Conservation (phyloP, 2,888 invertebrate species). For the Maniola hyperantus region DNA sequence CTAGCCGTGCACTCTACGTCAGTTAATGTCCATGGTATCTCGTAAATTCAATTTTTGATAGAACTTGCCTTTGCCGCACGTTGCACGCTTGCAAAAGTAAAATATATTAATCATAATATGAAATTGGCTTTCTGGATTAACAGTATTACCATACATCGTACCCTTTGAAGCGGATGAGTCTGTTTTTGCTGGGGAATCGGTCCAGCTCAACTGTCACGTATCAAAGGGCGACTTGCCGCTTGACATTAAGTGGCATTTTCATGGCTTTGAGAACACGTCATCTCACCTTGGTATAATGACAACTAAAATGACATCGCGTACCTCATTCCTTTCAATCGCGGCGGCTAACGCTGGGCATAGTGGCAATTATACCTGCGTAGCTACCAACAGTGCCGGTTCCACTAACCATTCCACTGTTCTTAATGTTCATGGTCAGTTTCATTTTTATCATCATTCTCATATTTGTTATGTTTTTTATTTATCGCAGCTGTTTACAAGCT, state of each 20-base stretch:
- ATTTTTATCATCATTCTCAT: slow-evolving; percentile 43
- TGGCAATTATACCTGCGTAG: slow-evolving; percentile 90
- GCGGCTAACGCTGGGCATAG: slow-evolving; percentile 86
- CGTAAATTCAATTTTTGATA: slow-evolving; percentile 48
- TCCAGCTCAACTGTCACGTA: slow-evolving; percentile 86
- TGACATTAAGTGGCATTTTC: slow-evolving; percentile 88
- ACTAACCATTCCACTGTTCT: slow-evolving; percentile 85
- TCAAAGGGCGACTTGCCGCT: slow-evolving; percentile 89
- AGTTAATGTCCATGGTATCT: slow-evolving; percentile 87
- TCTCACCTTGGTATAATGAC: slow-evolving; percentile 84
- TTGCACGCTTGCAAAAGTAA: slow-evolving; percentile 76
- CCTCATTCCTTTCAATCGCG: slow-evolving; percentile 88
- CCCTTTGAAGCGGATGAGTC: slow-evolving; percentile 86
- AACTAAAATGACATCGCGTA: slow-evolving; percentile 84
- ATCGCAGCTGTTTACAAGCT: slow-evolving; percentile 54
- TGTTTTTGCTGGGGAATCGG: slow-evolving; percentile 86
- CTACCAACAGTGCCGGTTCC: slow-evolving; percentile 87
- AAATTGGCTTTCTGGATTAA: slow-evolving; percentile 71
- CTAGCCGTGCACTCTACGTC: slow-evolving; percentile 83
- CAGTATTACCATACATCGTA: slow-evolving; percentile 86
- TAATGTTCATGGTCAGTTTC: slow-evolving; percentile 81
- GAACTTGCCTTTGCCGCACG: slow-evolving; percentile 68
- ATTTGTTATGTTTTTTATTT: slow-evolving; percentile 41
- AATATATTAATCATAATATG: slow-evolving; percentile 63
- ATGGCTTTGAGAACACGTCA: slow-evolving; percentile 83